Base-by-base conservation (phyloP, 2,113 vertebrate genomes). In the Laticauda laticaudata region DNA sequence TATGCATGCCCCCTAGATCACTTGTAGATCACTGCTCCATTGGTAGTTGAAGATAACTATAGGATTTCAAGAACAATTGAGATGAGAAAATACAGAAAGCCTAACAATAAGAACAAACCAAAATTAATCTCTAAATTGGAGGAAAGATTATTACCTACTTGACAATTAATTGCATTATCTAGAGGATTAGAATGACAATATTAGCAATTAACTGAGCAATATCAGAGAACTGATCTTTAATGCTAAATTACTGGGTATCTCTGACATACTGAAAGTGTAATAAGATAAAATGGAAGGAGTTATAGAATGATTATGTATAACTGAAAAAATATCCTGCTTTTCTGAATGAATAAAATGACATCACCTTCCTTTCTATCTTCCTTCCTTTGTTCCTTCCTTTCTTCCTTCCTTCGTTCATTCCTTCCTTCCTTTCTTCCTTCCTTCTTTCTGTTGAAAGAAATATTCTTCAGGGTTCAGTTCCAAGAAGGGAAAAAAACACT, bases 131-230 rank as follows among this genome's bases (percentile, higher is more conserved):
- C 86, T 48, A 91, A 93, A 93, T 86, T 92, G 29, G 18, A 90
- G 61, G 92, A 87, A 94, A 94, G 93, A 69, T 91, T 96, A 92
- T 96, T 92, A 86, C n/a, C 88, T 57, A 92, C 34, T 51, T 92
- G 90, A 75, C 94, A 53, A 91, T 96, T 96, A 92, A 59, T 54
- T 85, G 92, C 92, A 93, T 94, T 95, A 94, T 94, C 93, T 92
- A 92, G 91, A 61, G 93, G 88, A 94, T 93, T 93, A 93, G 86
- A 96, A 92, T 87, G 93, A 88, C 91, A 92, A 96, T 95, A 95
- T 94, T 95, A 94, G 92, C 94, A 96, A 95, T 94, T 96, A 97
- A 89, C 88, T 92, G 91, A 96, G 95, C 94, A 95, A 94, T 94
- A 91, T 94, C 93, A 96, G 94, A 93, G 94, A 95, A 96, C 93